Base-by-base conservation (phyloP, 53 echinoderm and acorn worm genomes). In the Luidia sarsii region DNA sequence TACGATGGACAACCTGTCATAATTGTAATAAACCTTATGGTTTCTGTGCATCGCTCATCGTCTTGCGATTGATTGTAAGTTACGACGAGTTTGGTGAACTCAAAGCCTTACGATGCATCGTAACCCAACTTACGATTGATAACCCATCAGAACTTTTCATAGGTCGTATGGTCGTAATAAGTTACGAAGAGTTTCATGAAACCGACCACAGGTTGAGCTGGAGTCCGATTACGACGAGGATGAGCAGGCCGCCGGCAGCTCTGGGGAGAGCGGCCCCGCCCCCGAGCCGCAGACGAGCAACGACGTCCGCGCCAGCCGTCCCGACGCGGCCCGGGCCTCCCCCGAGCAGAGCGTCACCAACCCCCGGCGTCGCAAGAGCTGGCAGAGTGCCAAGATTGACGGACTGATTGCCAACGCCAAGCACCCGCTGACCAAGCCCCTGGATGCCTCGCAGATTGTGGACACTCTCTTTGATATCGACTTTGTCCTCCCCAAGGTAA, bases 401-500 rank as follows among this genome's bases (percentile, higher is more conserved):
- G 64, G 71, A n/a, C 71, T 94, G 48, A 79, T 94, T 23, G 68
- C 69, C 38, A 64, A 52, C 14, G 65, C 88, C 13, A 80, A 86
- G 3, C 63, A 71, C 55, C 36, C 85, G 24, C 81, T 72, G 3
- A 70, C 77, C 39, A 72, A 71, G 7, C 67, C 64, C 0, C 70
- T 83, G 7, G 34, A 82, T 2, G 67, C 34, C 29, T 68, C 68
- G 23, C 45, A 85, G 51, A 79, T 95, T 14, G 48, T 68, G 0
- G 83, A 85, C 2, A 87, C 88, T 23, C 71, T 95, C 0, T 90
- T 90, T 49, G 85, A 92, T 33, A 77, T 95, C 56, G 68, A 91
- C 79, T 89, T 95, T 33, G 50, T 81, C 21, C 45, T 95, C 36
- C 64, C 65, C 15, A 90, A 95, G 90, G 95, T 95, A 52, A 59